Evolutionary conservation across 1,140 invertebrate species (phyloP), one percentile per base, ranked within the genome.

Genomic region (Drosophila equinoxialis): DNA sequence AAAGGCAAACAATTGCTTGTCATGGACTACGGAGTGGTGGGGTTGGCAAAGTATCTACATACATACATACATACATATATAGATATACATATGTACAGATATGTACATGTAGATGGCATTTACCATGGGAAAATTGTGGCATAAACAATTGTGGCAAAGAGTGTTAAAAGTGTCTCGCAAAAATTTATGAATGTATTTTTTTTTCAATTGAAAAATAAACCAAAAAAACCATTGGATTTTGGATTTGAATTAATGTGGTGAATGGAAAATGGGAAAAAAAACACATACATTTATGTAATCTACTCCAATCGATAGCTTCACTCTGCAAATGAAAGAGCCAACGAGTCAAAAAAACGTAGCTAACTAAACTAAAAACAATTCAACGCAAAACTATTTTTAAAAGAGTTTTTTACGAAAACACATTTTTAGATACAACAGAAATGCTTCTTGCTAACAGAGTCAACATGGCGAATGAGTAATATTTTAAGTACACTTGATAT

Each of bases 1-100:
- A 61, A 81, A 81, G 78, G 78, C 82, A 85, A 85, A 51, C 45
- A 51, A 51, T 23, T 51, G 45, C n/a, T 20, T 51, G 10, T 51
- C 20, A 51, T 51, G 37, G 11, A 39, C 11, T 11, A 8, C 7
- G 14, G 45, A 7, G 2, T 8, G 45, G 45, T 37, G 10, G 45
- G 8, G 20, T 1, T 10, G 17, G 13, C 35, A 42, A 20, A 6
- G 6, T 48, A 20, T 48, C 45, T 11, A 37, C 35, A 20, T 48
- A 48, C 2, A 48, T 48, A 20, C 1, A 20, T 30, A 30, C 0
- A 23, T 23, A 51, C 8, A 51, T 48, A 48, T 3, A 23, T 11
- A 51, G 1, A 51, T 51, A 48, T 3, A 20, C 23, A 48, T 20
- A 3, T 48, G 8, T 48, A 23, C 11, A 10, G n/a, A n/a, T 23